Percentiles rank a stretch among this genome's conserved stretches.
These are phyloP conservation scores for Cuculus canorus DNA, from an alignment of 2,797 vertebrate species.

Conservation along the genomic window DNA sequence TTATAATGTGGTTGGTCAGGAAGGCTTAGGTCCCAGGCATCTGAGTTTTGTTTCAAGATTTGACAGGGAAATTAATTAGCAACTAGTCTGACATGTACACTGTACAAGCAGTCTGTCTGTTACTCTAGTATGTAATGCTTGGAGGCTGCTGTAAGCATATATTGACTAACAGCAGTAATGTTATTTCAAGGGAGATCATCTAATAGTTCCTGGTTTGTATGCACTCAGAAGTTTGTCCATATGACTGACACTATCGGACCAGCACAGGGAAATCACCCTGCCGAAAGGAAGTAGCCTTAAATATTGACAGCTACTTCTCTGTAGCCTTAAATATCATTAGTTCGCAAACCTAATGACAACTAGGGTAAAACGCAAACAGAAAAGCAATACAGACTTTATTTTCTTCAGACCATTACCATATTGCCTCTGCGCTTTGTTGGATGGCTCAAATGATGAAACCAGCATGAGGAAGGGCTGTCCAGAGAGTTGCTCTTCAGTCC, in stretches of 20 bases:
- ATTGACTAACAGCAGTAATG: constrained; percentile 25
- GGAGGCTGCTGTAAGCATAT: background rate
- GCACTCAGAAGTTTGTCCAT: constrained; percentile 5
- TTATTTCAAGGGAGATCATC: background rate
- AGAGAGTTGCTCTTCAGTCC: background rate
- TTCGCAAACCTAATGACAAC: constrained; percentile 3
- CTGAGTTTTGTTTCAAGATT: background rate
- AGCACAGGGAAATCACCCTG: background rate
- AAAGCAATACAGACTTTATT: constrained; percentile 6
- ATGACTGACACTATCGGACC: background rate
- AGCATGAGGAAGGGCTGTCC: constrained; percentile 2
- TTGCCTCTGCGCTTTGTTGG: constrained; percentile 9
- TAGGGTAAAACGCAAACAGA: background rate
- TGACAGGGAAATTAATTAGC: constrained; percentile 41
- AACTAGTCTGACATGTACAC: constrained; percentile 10
- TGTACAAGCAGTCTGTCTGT: background rate
- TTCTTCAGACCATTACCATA: background rate
- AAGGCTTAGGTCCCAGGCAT: constrained; percentile 42
- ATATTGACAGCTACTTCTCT: background rate
- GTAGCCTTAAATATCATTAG: constrained; percentile 1
- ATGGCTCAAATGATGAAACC: background rate
- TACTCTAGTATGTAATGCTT: background rate
- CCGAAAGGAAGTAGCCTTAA: constrained; percentile 31
- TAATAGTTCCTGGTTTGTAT: background rate
- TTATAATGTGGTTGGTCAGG: background rate